A percentile compares a stretch with the other conserved stretches of the same genome.
Conservation (phyloP, 2,888 invertebrate species). For the Periphyllus acericola region DNA sequence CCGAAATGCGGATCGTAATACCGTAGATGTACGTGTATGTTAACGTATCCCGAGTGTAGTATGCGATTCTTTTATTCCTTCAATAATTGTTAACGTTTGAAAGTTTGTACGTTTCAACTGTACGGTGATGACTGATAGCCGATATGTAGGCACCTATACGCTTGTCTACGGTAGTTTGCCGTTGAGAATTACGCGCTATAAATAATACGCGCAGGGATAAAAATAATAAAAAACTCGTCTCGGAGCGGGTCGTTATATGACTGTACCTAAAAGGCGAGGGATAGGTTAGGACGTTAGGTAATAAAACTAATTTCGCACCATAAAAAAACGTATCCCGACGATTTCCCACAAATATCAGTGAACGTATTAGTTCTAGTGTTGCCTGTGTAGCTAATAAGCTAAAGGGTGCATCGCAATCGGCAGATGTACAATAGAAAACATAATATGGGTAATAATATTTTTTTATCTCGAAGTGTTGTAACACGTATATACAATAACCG, state of each 20-base stretch:
- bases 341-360: constrained; percentile 33
- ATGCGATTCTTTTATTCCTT: no score
- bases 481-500: not conserved
- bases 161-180: not conserved
- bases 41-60: no score
- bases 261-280: not conserved
- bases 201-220: constrained; percentile 28
- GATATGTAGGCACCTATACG: no score
- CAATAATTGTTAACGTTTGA: no score
- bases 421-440: constrained; percentile 5
- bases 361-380: constrained; percentile 44
- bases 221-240: constrained; percentile 49
- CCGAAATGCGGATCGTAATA: no score
- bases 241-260: constrained; percentile 4
- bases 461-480: not conserved
- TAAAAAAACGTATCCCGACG: constrained; percentile 37
- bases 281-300: not conserved
- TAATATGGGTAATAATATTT: not conserved
- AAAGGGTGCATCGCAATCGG: constrained; percentile 5
- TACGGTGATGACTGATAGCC: not conserved
- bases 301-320: constrained; percentile 52
- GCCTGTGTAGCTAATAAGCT: not conserved
- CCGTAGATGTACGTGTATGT: no score
- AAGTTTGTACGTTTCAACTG: not conserved
- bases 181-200: constrained; percentile 16